A percentile compares a stretch with the other conserved stretches of the same genome.
Evolutionary conservation across 1,140 invertebrate genomes (phyloP).

Genomic region (Zaprionus capensis): DNA sequence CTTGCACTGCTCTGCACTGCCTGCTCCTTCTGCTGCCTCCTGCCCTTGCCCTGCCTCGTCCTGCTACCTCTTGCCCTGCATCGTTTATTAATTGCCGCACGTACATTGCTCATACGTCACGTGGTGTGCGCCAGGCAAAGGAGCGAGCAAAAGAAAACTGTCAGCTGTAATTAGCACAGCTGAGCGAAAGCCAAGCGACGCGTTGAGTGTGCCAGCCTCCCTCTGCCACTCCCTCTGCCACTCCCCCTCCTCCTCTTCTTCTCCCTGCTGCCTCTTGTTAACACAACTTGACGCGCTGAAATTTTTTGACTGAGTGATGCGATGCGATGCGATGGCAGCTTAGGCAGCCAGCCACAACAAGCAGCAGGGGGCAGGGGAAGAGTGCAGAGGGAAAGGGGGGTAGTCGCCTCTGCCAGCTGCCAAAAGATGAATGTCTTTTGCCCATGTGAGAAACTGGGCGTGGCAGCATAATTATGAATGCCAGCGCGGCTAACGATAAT

Average conservation of each 20-base stretch:
- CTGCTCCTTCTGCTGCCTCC: background rate
- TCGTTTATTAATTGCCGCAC: slow-evolving; percentile 76
- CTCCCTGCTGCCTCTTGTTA: slow-evolving; percentile 28
- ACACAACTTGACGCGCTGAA: slow-evolving; percentile 71
- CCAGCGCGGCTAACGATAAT: slow-evolving; percentile 51
- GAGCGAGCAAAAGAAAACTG: slow-evolving; percentile 64
- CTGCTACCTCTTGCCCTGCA: background rate
- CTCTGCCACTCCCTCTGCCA: background rate
- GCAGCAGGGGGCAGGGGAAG: background rate
- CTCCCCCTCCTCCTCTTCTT: background rate
- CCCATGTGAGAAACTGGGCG: slow-evolving; percentile 48
- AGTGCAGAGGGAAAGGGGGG: no score
- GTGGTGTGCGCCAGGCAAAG: slow-evolving; percentile 41
- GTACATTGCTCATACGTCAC: slow-evolving; percentile 81
- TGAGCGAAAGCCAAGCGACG: slow-evolving; percentile 50
- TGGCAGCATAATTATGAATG: slow-evolving; percentile 74
- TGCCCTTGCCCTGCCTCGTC: background rate
- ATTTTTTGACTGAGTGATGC: slow-evolving; percentile 80
- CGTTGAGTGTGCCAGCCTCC: slow-evolving; percentile 25
- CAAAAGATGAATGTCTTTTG: slow-evolving; percentile 78
- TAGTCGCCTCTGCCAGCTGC: slow-evolving; percentile 21
- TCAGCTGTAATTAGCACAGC: slow-evolving; percentile 81
- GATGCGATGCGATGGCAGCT: slow-evolving; percentile 38
- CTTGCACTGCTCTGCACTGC: no score
- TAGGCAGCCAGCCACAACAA: slow-evolving; percentile 28